A percentile compares a stretch with the other conserved stretches of the same genome.
phyloP scores from a whole-genome alignment of 2,113 vertebrate species.

The Catharus bicknelli region DNA sequence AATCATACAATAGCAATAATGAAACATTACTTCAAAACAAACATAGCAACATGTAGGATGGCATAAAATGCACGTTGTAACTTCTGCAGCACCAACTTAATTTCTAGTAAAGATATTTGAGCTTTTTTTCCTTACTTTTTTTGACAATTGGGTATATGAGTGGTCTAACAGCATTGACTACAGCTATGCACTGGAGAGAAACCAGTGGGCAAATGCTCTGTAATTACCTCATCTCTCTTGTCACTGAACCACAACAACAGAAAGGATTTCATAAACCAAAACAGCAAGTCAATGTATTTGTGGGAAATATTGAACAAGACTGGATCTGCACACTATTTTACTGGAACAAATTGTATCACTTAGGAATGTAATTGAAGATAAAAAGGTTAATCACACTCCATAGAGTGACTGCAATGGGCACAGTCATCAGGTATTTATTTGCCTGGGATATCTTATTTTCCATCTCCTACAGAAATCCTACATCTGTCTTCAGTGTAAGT shows the following conservation, averaged over 20 bases:
- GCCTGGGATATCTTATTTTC: conserved; percentile 1
- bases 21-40: conserved; percentile 78
- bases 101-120: not conserved
- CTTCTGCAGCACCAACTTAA: conserved; percentile 27
- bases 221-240: conserved; percentile 20
- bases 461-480: not conserved
- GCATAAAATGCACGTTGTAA: conserved; percentile 49
- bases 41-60: conserved; percentile 55
- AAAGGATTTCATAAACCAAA: conserved; percentile 9
- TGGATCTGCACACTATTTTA: conserved; percentile 34
- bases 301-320: conserved; percentile 27
- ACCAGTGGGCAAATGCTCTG: not conserved
- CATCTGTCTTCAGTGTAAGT: not conserved
- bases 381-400: conserved; percentile 27
- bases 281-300: not conserved
- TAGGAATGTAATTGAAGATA: conserved; percentile 31
- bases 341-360: conserved; percentile 38
- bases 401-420: not conserved
- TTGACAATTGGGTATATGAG: not conserved
- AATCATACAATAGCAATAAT: conserved; percentile 77
- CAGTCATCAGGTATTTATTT: conserved; percentile 5
- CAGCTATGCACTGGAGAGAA: not conserved
- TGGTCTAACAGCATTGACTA: not conserved
- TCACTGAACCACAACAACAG: not conserved
- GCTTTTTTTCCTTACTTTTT: conserved; percentile 25